Percentiles rank a stretch among this genome's conserved stretches.
phyloP scores from a whole-genome alignment of 2,888 invertebrate genomes.

The Trichacis sp. region DNA sequence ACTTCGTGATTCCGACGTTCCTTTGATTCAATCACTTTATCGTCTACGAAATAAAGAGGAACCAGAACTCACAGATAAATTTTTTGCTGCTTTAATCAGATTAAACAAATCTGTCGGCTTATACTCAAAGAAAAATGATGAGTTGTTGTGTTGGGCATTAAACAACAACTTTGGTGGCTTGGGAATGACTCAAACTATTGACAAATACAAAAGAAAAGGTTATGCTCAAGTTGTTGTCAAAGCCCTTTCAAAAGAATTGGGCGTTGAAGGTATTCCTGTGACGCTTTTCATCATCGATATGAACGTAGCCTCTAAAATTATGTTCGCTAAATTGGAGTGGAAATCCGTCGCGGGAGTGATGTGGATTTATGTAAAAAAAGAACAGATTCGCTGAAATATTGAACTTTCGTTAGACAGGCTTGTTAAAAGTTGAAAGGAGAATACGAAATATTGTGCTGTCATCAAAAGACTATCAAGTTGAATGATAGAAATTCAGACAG shows the following conservation, averaged over 20 bases:
- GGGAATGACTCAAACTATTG: too few relatives aligned
- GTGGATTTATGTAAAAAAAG: too few relatives aligned
- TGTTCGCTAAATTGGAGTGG: too few relatives aligned
- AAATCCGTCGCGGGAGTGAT: too few relatives aligned
- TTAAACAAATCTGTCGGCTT: conserved; percentile 64
- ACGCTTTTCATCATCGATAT: too few relatives aligned
- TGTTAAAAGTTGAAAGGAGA: too few relatives aligned
- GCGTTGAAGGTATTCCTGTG: conserved; percentile 56
- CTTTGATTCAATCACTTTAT: conserved; percentile 59
- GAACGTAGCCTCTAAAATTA: too few relatives aligned
- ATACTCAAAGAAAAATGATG: conserved; percentile 58
- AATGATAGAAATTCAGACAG: too few relatives aligned
- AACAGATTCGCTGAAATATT: too few relatives aligned
- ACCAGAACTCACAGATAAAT: conserved; percentile 47
- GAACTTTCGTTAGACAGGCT: too few relatives aligned
- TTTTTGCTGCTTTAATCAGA: conserved; percentile 55
- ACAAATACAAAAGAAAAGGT: conserved; percentile 60
- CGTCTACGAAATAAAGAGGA: conserved; percentile 56
- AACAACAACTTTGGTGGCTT: conserved; percentile 60
- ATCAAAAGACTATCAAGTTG: too few relatives aligned
- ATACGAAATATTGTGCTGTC: too few relatives aligned
- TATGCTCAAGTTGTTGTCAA: conserved; percentile 62
- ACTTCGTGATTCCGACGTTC: conserved; percentile 52
- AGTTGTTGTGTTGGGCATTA: conserved; percentile 64
- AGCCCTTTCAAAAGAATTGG: conserved; percentile 59